Base-by-base conservation (phyloP, 2,113 vertebrate species). In the Syngnathus typhle region DNA sequence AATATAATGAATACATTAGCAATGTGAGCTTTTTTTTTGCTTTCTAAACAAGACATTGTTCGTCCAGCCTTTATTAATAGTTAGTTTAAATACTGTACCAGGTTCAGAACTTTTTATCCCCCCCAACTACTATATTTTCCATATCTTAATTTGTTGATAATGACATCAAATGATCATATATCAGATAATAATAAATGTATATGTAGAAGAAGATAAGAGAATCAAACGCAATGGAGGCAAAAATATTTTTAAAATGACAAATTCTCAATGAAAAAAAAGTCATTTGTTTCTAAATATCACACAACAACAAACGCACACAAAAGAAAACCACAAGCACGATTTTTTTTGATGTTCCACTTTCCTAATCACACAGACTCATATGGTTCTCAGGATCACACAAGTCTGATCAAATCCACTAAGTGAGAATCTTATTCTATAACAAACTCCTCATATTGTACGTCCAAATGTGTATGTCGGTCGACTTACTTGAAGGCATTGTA, bases 401-500 rank as follows among this genome's bases (percentile, higher is more conserved):
- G 19, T 52, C 49, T 52, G 7, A 52, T n/a, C 46, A 49, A 65
- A 43, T 68, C 38, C 58, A 44, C 38, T 54, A 27, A 62, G 43
- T 32, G 27, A 32, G 27, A 32, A 32, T 32, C 27, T 3, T 32
- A 32, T 32, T 46, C 15, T 63, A 32, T 52, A 65, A 12, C 61
- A 51, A 41, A 43, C 47, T 39, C 8, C 15, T 37, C 21, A 2
- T 47, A 67, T 18, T 39, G 18, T 52, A 21, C 63, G 18, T 65
- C 39, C 43, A 41, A 2, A 23, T 37, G 51, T 69, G 41, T 43
- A 16, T 6, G 43, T 0, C 6, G 8, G 44, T 5, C 0, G 82
- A 93, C 96, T 98, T 90, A 99, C 97, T 98, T 72, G 97, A 99
- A 71, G 97, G 97, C 96, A 99, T 98, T 64, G 96, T 98, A 0